Conservation (phyloP, 2,797 vertebrate genomes). For the Chloroceryle inda region DNA sequence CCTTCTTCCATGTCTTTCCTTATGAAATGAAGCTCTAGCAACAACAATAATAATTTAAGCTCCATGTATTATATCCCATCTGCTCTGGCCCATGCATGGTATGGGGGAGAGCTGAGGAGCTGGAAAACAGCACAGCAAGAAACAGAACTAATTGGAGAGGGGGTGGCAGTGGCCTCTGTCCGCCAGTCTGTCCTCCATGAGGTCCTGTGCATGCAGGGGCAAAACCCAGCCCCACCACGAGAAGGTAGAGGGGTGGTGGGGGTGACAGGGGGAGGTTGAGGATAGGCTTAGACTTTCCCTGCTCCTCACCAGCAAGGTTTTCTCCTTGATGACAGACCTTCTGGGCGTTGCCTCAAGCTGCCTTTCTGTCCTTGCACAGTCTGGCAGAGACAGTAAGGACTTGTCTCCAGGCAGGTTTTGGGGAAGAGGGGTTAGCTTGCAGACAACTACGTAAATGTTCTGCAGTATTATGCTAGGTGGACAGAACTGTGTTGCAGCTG, state of each 20-base stretch:
- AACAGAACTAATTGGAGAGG: neutral
- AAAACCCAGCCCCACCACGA: rapidly evolving
- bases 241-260: neutral
- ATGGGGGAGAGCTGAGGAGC: neutral
- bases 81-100: neutral
- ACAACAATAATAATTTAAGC: neutral
- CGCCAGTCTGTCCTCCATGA: neutral
- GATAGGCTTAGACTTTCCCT: neutral
- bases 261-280: rapidly evolving
- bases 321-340: neutral
- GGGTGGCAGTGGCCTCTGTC: neutral
- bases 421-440: neutral
- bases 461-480: neutral
- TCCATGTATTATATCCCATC: rapidly evolving
- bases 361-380: rapidly evolving
- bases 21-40: neutral
- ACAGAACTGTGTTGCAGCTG: neutral
- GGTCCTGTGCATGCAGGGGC: neutral
- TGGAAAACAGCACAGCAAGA: neutral
- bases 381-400: neutral
- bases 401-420: neutral
- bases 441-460: neutral
- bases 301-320: neutral
- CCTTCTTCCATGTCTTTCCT: neutral
- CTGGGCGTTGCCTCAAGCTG: neutral